phyloP scores from a whole-genome alignment of 1,140 invertebrate species.

The Trichogramma pretiosum region DNA sequence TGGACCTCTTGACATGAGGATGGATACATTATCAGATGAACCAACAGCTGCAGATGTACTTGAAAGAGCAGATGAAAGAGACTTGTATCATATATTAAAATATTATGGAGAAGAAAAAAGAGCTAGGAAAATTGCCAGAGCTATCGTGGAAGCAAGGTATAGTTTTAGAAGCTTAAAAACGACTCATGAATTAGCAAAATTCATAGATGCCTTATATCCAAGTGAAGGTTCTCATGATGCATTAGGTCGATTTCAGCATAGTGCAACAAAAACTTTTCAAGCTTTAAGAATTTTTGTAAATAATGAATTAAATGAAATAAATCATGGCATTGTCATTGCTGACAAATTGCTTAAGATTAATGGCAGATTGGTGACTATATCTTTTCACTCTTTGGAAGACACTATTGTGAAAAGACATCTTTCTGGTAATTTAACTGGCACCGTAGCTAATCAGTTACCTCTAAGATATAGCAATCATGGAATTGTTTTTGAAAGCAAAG shows the following conservation, averaged over 20 bases:
- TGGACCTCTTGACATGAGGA: slow-evolving; percentile 91
- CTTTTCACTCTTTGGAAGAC: slow-evolving; percentile 92
- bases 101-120: slow-evolving; percentile 86
- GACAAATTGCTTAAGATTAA: slow-evolving; percentile 66
- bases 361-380: slow-evolving; percentile 71
- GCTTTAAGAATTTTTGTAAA: slow-evolving; percentile 93
- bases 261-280: slow-evolving; percentile 89
- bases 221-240: slow-evolving; percentile 56
- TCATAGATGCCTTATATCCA: slow-evolving; percentile 61
- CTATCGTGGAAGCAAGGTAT: slow-evolving; percentile 79
- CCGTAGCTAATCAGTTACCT: slow-evolving; percentile 55
- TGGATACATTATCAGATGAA: slow-evolving; percentile 69
- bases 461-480: slow-evolving; percentile 56
- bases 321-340: slow-evolving; percentile 77
- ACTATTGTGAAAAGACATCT: slow-evolving; percentile 90
- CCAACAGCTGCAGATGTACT: slow-evolving; percentile 82
- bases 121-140: slow-evolving; percentile 77
- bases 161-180: slow-evolving; percentile 70
- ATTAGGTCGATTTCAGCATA: slow-evolving; percentile 64
- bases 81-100: slow-evolving; percentile 76
- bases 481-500: slow-evolving; percentile 44
- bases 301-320: slow-evolving; percentile 93
- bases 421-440: slow-evolving; percentile 62
- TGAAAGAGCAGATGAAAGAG: slow-evolving; percentile 64
- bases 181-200: slow-evolving; percentile 72